Evolutionary conservation across 2,888 invertebrate species (phyloP).

Genomic region (Pristionchus entomophagus): DNA sequence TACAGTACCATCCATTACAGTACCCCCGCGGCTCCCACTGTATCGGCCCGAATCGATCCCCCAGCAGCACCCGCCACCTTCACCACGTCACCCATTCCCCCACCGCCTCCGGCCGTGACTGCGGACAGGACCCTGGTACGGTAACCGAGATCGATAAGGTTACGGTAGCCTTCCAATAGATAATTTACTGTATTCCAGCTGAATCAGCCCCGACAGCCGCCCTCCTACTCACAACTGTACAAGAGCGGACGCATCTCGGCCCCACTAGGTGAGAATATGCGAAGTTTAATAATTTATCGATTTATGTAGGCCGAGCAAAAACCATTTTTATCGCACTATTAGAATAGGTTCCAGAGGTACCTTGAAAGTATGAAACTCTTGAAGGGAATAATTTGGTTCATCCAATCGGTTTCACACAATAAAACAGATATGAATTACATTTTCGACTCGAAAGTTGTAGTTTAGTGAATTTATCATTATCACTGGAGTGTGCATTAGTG

Average conservation of each 20-base stretch:
- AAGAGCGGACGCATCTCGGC: slow-evolving; percentile 13
- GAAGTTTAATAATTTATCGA: neutral
- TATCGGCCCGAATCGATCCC: neutral
- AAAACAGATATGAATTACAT: no score
- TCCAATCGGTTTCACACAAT: no score
- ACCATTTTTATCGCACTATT: no score
- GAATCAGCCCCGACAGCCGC: slow-evolving; percentile 17
- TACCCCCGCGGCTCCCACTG: neutral
- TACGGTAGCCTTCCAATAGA: no score
- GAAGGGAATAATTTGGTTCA: no score
- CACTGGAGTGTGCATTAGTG: no score
- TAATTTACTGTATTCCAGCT: neutral
- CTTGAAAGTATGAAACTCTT: no score
- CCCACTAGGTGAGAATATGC: slow-evolving; percentile 16
- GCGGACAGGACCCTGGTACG: neutral
- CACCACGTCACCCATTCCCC: neutral
- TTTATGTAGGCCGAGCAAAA: no score
- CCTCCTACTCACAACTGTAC: slow-evolving; percentile 38
- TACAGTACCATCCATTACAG: neutral
- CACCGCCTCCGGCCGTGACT: neutral
- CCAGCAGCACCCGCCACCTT: slow-evolving; percentile 9
- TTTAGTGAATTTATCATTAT: no score
- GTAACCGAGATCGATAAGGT: slow-evolving; percentile 15
- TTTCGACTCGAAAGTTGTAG: no score
- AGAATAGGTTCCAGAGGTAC: no score